phyloP scores from a whole-genome alignment of 2,888 invertebrate genomes.

The Frankliniella intonsa region DNA sequence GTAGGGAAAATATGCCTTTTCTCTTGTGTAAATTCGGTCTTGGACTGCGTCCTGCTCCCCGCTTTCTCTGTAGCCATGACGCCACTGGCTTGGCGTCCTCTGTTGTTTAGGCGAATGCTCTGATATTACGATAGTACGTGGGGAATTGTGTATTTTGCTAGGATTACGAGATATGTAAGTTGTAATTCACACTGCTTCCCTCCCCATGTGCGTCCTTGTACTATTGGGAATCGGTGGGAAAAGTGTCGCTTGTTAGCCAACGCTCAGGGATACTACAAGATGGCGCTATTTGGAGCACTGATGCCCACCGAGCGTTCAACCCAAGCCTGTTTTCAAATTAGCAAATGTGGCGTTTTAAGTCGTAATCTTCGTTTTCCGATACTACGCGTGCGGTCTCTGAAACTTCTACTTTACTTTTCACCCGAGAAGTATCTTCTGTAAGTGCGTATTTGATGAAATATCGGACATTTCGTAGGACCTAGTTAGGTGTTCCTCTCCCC shows the following conservation, averaged over 20 bases:
- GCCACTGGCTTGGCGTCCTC: constrained; percentile 1
- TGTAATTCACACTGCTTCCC: neutral
- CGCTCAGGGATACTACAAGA: constrained; percentile 16
- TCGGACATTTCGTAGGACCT: neutral
- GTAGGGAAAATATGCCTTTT: constrained; percentile 36
- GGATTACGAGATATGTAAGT: no score
- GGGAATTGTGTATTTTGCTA: neutral
- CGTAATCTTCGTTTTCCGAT: neutral
- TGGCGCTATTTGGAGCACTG: neutral
- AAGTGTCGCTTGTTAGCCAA: neutral
- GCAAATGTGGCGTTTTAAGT: neutral
- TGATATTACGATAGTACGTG: neutral
- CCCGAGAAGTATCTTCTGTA: neutral
- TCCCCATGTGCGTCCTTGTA: neutral
- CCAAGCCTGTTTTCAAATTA: constrained; percentile 16
- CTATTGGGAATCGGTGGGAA: neutral
- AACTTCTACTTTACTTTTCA: neutral
- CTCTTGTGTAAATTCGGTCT: constrained; percentile 37
- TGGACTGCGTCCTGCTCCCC: constrained; percentile 18
- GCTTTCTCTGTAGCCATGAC: constrained; percentile 16
- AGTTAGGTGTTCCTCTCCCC: neutral
- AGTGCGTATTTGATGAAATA: neutral
- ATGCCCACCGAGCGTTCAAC: constrained; percentile 16
- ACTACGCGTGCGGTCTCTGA: neutral
- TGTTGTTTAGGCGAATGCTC: neutral